phyloP scores from a whole-genome alignment of 2,888 invertebrate species.

The Scaeva pyrastri region DNA sequence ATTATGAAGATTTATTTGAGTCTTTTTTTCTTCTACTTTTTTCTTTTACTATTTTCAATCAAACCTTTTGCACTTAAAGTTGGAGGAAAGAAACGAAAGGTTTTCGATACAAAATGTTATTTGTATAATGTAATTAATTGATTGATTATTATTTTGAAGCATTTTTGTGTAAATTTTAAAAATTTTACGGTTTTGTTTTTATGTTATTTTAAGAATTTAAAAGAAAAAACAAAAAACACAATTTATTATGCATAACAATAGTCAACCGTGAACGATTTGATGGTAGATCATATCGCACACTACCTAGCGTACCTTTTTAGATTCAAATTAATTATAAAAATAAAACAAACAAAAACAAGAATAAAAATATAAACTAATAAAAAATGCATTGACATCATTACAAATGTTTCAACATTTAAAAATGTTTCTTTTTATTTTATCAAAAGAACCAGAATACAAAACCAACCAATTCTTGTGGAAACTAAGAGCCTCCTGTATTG shows the following conservation, averaged over 20 bases:
- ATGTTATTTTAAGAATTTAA: constrained; percentile 53
- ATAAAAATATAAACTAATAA: background rate
- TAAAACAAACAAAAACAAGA: too few relatives aligned
- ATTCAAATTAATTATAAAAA: constrained; percentile 40
- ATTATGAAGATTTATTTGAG: constrained; percentile 21
- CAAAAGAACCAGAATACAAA: too few relatives aligned
- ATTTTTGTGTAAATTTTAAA: constrained; percentile 58
- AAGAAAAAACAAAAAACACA: background rate
- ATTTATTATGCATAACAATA: constrained; percentile 9
- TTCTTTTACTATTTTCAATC: background rate
- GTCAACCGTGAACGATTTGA: constrained; percentile 34
- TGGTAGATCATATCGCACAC: constrained; percentile 47
- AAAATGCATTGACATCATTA: constrained; percentile 17
- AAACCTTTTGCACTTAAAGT: constrained; percentile 3
- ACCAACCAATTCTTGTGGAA: too few relatives aligned
- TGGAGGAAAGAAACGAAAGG: background rate
- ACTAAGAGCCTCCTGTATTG: too few relatives aligned
- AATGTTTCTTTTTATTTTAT: background rate
- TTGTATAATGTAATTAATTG: constrained; percentile 30
- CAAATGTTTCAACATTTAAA: constrained; percentile 18
- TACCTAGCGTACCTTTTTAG: constrained; percentile 53
- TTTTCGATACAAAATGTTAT: constrained; percentile 14
- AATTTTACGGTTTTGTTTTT: constrained; percentile 1
- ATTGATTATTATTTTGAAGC: constrained; percentile 39
- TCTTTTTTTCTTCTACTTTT: background rate